Conservation (phyloP, 1,140 invertebrate genomes). For the Cyclina sinensis region DNA sequence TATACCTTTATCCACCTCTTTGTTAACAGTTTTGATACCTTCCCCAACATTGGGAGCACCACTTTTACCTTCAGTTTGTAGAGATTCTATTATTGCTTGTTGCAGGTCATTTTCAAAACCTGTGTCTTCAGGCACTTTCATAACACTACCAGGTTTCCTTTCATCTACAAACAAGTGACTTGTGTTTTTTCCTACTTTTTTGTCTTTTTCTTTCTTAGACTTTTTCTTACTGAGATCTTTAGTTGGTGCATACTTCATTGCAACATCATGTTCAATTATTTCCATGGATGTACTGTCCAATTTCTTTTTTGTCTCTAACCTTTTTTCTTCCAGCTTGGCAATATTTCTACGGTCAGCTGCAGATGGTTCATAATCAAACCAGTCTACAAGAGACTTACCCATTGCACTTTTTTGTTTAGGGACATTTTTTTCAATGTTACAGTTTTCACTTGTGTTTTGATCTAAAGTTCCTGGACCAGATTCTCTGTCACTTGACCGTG, state of each 20-base stretch:
- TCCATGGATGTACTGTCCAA: conserved; percentile 38
- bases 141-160: neutral
- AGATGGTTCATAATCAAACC: conserved; percentile 61
- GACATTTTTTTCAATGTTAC: neutral
- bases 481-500: neutral
- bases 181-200: conserved; percentile 10
- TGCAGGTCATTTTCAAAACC: neutral
- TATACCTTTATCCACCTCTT: neutral
- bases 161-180: neutral
- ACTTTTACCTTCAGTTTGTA: neutral
- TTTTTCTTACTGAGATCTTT: conserved; percentile 33
- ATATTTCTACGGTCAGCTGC: neutral
- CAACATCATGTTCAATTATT: conserved; percentile 44
- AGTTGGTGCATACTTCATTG: neutral
- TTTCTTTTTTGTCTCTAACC: conserved; percentile 45
- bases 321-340: conserved; percentile 43
- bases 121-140: neutral
- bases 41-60: neutral
- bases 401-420: conserved; percentile 35
- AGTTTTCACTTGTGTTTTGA: neutral
- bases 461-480: neutral
- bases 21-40: neutral
- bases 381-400: conserved; percentile 53
- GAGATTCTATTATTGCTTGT: conserved; percentile 4
- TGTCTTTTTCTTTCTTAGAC: conserved; percentile 24